Evolutionary conservation across 1,140 invertebrate genomes (phyloP).

Genomic region (Charaxes varanes): DNA sequence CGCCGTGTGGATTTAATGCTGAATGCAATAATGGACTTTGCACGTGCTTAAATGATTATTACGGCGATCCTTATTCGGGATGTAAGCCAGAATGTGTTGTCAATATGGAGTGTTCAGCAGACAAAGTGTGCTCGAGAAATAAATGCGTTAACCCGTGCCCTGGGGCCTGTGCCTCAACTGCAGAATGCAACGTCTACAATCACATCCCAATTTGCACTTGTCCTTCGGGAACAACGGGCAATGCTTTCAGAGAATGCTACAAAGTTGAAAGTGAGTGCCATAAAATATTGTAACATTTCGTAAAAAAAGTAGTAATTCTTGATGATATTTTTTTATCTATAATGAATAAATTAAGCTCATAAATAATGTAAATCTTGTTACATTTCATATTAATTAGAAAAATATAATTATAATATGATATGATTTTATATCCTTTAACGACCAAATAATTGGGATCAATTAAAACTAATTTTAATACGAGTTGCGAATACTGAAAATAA

Average conservation of each 20-base stretch:
- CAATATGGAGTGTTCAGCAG: slow-evolving; percentile 79
- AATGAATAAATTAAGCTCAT: no score
- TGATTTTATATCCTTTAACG: no score
- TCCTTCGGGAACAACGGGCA: slow-evolving; percentile 75
- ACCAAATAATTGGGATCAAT: no score
- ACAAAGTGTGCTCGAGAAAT: slow-evolving; percentile 80
- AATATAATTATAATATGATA: no score
- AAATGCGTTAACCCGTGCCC: slow-evolving; percentile 84
- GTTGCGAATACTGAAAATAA: no score
- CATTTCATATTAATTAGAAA: no score
- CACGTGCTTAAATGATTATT: slow-evolving; percentile 79
- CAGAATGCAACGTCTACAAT: slow-evolving; percentile 80
- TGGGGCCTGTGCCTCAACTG: slow-evolving; percentile 80
- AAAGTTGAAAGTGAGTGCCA: slow-evolving; percentile 39
- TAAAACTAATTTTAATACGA: no score
- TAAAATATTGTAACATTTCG: no score
- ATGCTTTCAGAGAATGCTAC: slow-evolving; percentile 78
- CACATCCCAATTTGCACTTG: slow-evolving; percentile 83
- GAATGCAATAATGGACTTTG: slow-evolving; percentile 78
- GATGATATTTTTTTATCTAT: neutral
- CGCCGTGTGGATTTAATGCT: slow-evolving; percentile 83
- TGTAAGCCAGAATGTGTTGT: slow-evolving; percentile 82
- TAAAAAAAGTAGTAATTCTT: slow-evolving; percentile 1
- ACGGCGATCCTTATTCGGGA: slow-evolving; percentile 81
- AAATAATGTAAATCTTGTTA: no score